Conservation (phyloP, 37 sponge, comb jelly and placozoan species). For the Oscarella lobularis region DNA sequence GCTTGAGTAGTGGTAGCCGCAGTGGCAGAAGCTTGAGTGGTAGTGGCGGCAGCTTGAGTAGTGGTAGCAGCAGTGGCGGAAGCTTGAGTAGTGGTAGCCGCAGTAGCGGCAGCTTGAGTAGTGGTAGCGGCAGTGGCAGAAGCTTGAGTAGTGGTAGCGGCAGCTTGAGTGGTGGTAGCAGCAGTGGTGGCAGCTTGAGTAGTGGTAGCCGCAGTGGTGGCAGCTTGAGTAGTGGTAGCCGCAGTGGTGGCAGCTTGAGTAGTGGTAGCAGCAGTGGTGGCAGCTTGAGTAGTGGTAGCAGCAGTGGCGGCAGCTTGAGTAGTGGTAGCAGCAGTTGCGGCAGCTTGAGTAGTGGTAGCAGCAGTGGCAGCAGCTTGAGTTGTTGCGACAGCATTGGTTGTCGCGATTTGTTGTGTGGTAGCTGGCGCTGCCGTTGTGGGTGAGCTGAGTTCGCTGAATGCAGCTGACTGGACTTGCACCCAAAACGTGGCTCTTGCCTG, state of each 20-base stretch:
- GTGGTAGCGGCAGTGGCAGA: not conserved
- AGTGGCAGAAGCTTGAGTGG: constrained; percentile 1
- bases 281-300: not conserved
- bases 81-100: not conserved
- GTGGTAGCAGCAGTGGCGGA: not conserved
- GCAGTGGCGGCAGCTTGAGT: not conserved
- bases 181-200: not conserved
- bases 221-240: not conserved
- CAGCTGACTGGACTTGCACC: not conserved
- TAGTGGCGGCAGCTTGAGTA: not conserved
- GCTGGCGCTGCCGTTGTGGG: not conserved
- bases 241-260: not conserved
- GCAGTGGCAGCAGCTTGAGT: not conserved
- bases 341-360: not conserved
- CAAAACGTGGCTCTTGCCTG: not conserved
- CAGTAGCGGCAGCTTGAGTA: not conserved
- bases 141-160: not conserved
- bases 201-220: not conserved
- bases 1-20: not conserved
- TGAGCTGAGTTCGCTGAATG: not conserved
- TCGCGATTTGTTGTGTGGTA: not conserved
- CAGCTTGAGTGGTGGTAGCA: not conserved
- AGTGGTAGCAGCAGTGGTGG: constrained; percentile 1
- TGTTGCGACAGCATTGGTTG: not conserved
- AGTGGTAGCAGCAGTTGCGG: not conserved